Percentiles rank a stretch among this genome's conserved stretches.
These are phyloP conservation scores for Nymphicus hollandicus DNA, from an alignment of 2,113 vertebrate genomes.

Conservation along the genomic window DNA sequence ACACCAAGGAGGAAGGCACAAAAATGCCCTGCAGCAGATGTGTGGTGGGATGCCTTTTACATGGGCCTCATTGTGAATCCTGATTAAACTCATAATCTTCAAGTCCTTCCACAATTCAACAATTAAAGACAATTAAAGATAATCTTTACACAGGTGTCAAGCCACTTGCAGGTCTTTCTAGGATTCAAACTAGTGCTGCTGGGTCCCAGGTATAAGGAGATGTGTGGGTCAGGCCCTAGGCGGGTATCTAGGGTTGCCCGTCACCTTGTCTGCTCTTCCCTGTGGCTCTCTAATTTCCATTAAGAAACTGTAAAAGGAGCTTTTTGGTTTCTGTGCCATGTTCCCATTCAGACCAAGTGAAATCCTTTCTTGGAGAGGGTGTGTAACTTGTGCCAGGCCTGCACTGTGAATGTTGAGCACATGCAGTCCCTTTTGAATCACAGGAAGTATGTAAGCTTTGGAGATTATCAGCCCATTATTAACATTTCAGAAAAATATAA, in stretches of 20 bases:
- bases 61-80: neutral
- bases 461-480: conserved; percentile 75
- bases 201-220: neutral
- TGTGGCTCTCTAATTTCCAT: neutral
- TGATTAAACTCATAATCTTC: neutral
- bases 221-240: neutral
- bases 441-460: conserved; percentile 71
- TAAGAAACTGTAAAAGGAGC: neutral
- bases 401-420: conserved; percentile 10
- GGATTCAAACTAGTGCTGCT: neutral
- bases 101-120: neutral
- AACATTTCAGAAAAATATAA: conserved; percentile 67
- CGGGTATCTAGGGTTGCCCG: neutral
- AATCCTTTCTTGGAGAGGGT: conserved; percentile 14
- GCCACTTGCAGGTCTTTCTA: neutral
- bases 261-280: neutral
- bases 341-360: neutral
- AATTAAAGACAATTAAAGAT: neutral
- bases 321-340: neutral
- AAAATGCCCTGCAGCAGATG: neutral
- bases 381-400: neutral
- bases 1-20: neutral
- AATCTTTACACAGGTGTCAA: neutral
- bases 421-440: conserved; percentile 60
- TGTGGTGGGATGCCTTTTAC: neutral